Evolutionary conservation across 2,113 vertebrate species (phyloP).

Genomic region (Toxotes chatareus): DNA sequence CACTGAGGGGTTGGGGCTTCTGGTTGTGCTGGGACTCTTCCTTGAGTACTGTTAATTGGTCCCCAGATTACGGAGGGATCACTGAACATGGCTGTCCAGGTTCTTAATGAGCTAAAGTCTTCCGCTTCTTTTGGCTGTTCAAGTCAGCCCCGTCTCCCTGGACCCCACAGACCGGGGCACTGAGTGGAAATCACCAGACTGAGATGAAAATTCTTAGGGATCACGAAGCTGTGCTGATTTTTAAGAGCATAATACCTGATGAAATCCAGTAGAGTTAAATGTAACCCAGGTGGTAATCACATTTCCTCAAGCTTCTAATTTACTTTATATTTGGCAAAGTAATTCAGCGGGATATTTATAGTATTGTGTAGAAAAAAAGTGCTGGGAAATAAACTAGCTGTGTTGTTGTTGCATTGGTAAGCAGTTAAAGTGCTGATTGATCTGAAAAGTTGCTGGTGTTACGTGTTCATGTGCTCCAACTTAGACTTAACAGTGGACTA

Average conservation of each 20-base stretch:
- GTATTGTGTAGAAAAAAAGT: neutral
- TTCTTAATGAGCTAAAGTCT: conserved; percentile 77
- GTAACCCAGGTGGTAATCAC: neutral
- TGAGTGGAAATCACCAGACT: too few species aligned
- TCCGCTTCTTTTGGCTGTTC: conserved; percentile 21
- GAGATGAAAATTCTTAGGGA: too few species aligned
- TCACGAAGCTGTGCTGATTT: too few species aligned
- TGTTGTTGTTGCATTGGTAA: neutral
- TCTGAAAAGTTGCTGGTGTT: neutral
- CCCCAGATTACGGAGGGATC: conserved; percentile 74
- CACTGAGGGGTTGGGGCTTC: conserved; percentile 21
- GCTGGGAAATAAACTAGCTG: neutral
- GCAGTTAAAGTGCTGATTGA: neutral
- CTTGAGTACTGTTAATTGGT: conserved; percentile 79
- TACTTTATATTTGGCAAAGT: too few species aligned
- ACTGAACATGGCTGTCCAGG: conserved; percentile 54
- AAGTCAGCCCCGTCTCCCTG: conserved; percentile 16
- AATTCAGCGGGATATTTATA: too few species aligned
- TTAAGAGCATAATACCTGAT: too few species aligned
- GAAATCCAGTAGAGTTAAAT: neutral
- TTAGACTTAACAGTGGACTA: neutral
- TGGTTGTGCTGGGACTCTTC: conserved; percentile 29
- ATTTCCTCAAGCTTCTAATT: neutral
- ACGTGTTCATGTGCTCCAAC: neutral
- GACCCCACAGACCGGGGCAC: neutral